A percentile compares a stretch with the other conserved stretches of the same genome.
Evolutionary conservation across 2,888 invertebrate genomes (phyloP).

Genomic region (Drosophila eohydei): DNA sequence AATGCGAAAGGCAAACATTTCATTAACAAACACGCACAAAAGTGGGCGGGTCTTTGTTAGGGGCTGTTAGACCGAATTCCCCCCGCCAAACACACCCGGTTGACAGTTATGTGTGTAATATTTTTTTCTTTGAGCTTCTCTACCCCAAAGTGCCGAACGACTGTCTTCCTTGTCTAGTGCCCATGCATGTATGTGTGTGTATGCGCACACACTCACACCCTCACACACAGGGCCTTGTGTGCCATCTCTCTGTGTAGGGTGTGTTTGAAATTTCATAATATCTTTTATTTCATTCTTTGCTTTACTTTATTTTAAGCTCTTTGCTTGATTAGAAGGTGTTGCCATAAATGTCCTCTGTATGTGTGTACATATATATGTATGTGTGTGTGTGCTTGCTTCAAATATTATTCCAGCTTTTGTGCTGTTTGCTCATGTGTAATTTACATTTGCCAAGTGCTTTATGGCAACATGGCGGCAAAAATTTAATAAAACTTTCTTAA

Average conservation of each 20-base stretch:
- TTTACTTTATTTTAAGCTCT: slow-evolving; percentile 80
- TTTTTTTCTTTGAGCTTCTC: slow-evolving; percentile 37
- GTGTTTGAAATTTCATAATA: slow-evolving; percentile 79
- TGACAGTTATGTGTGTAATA: slow-evolving; percentile 78
- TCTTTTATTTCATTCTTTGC: slow-evolving; percentile 78
- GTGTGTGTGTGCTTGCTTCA: slow-evolving; percentile 34
- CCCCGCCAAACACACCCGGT: slow-evolving; percentile 21
- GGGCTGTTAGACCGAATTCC: slow-evolving; percentile 10
- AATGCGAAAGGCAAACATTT: slow-evolving; percentile 81
- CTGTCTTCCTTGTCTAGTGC: slow-evolving; percentile 39
- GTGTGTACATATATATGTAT: slow-evolving; percentile 1
- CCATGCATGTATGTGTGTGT: slow-evolving; percentile 20
- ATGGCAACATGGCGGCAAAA: slow-evolving; percentile 58
- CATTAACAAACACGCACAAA: slow-evolving; percentile 77
- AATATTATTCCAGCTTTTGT: slow-evolving; percentile 66
- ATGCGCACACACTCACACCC: slow-evolving; percentile 21
- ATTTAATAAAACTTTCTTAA: slow-evolving; percentile 70
- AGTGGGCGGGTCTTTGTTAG: neutral
- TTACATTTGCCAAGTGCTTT: slow-evolving; percentile 73
- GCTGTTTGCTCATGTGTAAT: slow-evolving; percentile 68
- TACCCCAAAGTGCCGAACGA: slow-evolving; percentile 20
- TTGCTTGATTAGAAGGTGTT: slow-evolving; percentile 81
- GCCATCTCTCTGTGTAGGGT: slow-evolving; percentile 50
- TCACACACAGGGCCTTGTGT: slow-evolving; percentile 21
- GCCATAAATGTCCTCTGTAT: slow-evolving; percentile 70